Conservation (phyloP, 2,797 vertebrate species). For the Brotula barbata region DNA sequence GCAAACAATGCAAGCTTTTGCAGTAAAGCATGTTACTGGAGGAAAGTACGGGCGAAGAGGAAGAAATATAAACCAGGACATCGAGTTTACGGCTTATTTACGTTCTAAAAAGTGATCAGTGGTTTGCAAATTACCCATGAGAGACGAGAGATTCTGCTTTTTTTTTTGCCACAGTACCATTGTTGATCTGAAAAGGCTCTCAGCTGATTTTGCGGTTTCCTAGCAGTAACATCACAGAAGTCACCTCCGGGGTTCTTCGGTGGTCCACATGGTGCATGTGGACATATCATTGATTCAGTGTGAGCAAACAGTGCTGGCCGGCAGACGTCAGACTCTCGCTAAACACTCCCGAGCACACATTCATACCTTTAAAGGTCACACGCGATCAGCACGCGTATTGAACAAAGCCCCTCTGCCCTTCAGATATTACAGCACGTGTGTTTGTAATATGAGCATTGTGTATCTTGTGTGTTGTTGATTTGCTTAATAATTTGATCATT, state of each 20-base stretch:
- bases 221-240: conserved; percentile 44
- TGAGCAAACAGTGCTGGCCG: conserved; percentile 1
- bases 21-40: too few relatives aligned
- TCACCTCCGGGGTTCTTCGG: conserved; percentile 6
- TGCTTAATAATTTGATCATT: conserved; percentile 53
- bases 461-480: conserved; percentile 40
- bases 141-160: too few relatives aligned
- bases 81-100: too few relatives aligned
- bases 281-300: not conserved
- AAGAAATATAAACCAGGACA: too few relatives aligned
- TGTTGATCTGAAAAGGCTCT: not conserved
- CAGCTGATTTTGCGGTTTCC: conserved; percentile 34
- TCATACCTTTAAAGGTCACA: conserved; percentile 43
- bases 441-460: conserved; percentile 30
- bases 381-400: conserved; percentile 10
- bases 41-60: too few relatives aligned
- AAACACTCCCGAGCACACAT: conserved; percentile 25
- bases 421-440: conserved; percentile 25
- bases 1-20: too few relatives aligned
- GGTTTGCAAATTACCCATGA: too few relatives aligned
- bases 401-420: conserved; percentile 17
- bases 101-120: too few relatives aligned
- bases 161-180: too few relatives aligned
- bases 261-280: conserved; percentile 25
- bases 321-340: conserved; percentile 8